phyloP scores from a whole-genome alignment of 37 sponge, comb jelly and placozoan genomes.

The Agelas oroides region DNA sequence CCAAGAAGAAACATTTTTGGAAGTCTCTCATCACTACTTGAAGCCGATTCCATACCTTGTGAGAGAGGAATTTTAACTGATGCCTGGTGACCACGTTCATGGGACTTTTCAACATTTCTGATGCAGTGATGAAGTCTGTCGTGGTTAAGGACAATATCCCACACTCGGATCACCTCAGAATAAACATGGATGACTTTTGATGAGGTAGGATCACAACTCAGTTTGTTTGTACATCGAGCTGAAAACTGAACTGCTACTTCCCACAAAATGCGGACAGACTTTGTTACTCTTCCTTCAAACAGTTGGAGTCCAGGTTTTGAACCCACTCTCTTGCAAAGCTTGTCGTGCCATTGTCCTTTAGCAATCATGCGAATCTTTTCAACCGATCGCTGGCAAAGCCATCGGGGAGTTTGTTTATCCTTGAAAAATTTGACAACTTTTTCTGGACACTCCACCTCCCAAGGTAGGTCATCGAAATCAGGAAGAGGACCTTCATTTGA shows the following conservation, averaged over 20 bases:
- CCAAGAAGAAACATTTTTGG: constrained; percentile 2
- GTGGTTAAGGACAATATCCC: constrained; percentile 68
- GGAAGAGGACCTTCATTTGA: not conserved
- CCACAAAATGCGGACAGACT: constrained; percentile 61
- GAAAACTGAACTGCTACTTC: constrained; percentile 69
- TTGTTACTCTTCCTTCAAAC: constrained; percentile 65
- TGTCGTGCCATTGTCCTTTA: constrained; percentile 38
- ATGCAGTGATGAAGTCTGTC: constrained; percentile 51
- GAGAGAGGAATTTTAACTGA: not conserved
- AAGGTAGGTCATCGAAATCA: constrained; percentile 26
- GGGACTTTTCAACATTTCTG: constrained; percentile 35
- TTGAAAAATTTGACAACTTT: constrained; percentile 55
- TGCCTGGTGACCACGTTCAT: constrained; percentile 20
- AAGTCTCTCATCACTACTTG: not conserved
- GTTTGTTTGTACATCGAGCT: constrained; percentile 24
- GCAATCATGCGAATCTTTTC: constrained; percentile 50
- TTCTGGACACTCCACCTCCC: constrained; percentile 79
- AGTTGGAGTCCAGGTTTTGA: constrained; percentile 31
- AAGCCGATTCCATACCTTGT: not conserved
- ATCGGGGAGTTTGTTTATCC: not conserved
- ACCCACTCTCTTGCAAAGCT: constrained; percentile 40
- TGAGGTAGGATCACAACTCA: not conserved
- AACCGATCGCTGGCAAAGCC: not conserved
- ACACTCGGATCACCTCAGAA: constrained; percentile 72
- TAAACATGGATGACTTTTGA: constrained; percentile 17